Evolutionary conservation across 2,113 vertebrate genomes (phyloP), one percentile per base, ranked within the genome.

Genomic region (Tinamus guttatus): DNA sequence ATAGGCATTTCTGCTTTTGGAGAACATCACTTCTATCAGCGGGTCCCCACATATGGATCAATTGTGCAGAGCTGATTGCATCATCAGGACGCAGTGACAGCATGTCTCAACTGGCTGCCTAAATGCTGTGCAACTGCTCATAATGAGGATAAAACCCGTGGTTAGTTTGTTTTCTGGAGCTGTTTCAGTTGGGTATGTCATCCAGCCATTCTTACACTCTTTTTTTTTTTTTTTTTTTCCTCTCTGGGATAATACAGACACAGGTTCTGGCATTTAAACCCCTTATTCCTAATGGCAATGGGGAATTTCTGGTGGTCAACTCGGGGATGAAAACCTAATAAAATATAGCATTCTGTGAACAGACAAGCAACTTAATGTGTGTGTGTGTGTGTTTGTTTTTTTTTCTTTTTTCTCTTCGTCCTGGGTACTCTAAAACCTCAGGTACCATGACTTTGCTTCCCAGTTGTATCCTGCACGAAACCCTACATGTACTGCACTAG

Each of bases 1-100:
- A 75, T 71, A 95, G 83, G 71, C 74, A 84, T 94, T 95, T 90
- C 94, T 94, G 93, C 90, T 79, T 79, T 92, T 90, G 58, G 86
- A 89, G 74, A 95, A 59, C 65, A 84, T 90, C 69, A 24, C 69
- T 95, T 84, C 69, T 88, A 62, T 64, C 96, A 97, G 94, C 93
- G 84, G 94, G 89, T 94, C 89, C 52, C 83, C 27, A 9, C 58
- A 62, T 12, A 62, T 87, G 86, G 52, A 84, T 93, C 56, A 76
- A 52, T 84, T 60, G 32, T 47, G 74, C 76, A 60, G 81, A 49
- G 83, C 62, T 90, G 91, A 90, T 51, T 84, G 69, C 93, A 92
- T 89, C 86, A 89, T 84, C 86, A 73, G 59, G 84, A 93, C 84
- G 77, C 86, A 84, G 69, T 56, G 87, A 71, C 84, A 95, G 83